Evolutionary conservation across 2,797 vertebrate genomes (phyloP).

Genomic region (Sciurus carolinensis): DNA sequence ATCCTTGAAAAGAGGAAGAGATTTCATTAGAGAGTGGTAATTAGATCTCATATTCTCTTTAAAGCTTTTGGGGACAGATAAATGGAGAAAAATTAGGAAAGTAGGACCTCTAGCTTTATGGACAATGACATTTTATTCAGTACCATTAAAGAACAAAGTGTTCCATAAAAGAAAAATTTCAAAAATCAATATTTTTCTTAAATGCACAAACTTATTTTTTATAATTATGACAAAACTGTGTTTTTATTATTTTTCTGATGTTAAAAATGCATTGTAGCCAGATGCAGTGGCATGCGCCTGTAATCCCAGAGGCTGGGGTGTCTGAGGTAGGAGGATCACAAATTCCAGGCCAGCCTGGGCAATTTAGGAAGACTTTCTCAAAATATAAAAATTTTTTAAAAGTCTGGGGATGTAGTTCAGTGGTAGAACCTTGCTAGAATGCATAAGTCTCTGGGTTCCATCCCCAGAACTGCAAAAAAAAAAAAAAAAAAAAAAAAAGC

Average conservation of each 20-base stretch:
- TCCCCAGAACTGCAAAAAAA: too few species aligned
- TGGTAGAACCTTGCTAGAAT: too few species aligned
- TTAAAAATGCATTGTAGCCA: neutral
- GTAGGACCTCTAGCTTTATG: constrained; percentile 36
- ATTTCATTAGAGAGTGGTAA: constrained; percentile 54
- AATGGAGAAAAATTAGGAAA: constrained; percentile 4
- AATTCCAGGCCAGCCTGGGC: neutral
- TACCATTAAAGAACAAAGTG: neutral
- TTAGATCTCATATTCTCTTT: neutral
- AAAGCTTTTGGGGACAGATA: constrained; percentile 22
- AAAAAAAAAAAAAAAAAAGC: neutral
- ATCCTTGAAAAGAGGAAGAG: constrained; percentile 83
- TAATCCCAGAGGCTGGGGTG: neutral
- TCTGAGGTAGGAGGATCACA: neutral
- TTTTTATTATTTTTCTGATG: neutral
- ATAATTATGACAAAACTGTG: constrained; percentile 23
- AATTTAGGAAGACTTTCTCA: too few species aligned
- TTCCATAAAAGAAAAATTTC: constrained; percentile 29
- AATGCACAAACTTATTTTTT: neutral
- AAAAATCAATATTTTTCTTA: neutral
- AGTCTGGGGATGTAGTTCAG: too few species aligned
- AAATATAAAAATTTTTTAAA: too few species aligned
- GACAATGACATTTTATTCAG: constrained; percentile 17
- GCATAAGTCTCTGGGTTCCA: too few species aligned
- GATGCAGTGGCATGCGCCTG: neutral